Evolutionary conservation across 2,888 invertebrate genomes (phyloP).

Genomic region (Cremastinae sp.): DNA sequence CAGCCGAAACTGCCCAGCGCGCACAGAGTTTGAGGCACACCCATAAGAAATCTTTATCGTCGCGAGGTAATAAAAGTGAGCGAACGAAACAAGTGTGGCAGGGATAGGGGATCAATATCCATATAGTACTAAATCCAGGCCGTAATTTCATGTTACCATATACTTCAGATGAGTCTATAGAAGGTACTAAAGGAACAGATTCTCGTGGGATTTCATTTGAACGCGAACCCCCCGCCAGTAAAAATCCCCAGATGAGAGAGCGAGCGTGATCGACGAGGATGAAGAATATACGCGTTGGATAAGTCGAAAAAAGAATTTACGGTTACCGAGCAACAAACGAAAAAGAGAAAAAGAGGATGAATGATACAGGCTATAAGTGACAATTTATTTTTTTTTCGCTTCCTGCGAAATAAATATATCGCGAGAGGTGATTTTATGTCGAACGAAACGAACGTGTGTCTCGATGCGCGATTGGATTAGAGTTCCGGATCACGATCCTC

Average conservation of each 20-base stretch:
- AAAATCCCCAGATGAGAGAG: slow-evolving; percentile 4
- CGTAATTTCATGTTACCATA: slow-evolving; percentile 23
- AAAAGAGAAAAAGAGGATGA: no score
- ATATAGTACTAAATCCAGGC: slow-evolving; percentile 31
- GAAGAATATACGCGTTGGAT: neutral
- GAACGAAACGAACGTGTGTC: neutral
- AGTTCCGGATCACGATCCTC: slow-evolving; percentile 1
- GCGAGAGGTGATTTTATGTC: no score
- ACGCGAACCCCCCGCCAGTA: neutral
- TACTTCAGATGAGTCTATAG: slow-evolving; percentile 4
- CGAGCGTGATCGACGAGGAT: neutral
- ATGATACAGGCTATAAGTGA: neutral
- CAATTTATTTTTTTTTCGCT: slow-evolving; percentile 24
- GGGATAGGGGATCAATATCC: slow-evolving; percentile 27
- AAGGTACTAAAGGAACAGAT: slow-evolving; percentile 10
- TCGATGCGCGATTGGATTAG: slow-evolving; percentile 25
- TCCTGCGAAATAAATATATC: slow-evolving; percentile 3
- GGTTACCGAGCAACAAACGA: neutral
- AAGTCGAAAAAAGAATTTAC: slow-evolving; percentile 1
- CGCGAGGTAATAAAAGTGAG: neutral
- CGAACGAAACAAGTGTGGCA: slow-evolving; percentile 3
- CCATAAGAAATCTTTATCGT: no score
- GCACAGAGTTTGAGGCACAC: no score
- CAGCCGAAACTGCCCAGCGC: no score
- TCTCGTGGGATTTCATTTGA: slow-evolving; percentile 19